Conservation (phyloP, 1,140 invertebrate genomes). For the Bombus picipes region DNA sequence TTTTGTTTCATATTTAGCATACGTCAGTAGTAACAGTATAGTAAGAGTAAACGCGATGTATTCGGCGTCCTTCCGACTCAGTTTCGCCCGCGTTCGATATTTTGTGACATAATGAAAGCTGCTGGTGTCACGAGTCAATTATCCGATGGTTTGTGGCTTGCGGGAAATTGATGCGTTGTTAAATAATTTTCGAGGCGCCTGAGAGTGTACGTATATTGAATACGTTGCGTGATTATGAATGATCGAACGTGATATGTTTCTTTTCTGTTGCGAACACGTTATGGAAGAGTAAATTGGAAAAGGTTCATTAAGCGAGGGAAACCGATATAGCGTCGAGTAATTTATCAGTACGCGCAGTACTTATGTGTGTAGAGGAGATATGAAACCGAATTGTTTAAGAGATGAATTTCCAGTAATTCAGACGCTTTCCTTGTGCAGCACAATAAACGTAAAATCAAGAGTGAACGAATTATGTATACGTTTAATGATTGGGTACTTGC, state of each 20-base stretch:
- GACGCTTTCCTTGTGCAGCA: no score
- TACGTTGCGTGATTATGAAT: background rate
- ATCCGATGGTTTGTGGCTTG: slow-evolving; percentile 15
- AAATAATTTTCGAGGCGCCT: background rate
- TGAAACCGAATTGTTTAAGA: no score
- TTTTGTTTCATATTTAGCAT: background rate
- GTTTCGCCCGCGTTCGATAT: slow-evolving; percentile 17
- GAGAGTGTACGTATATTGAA: background rate
- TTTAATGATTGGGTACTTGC: no score
- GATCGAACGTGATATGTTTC: background rate
- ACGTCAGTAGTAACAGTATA: background rate
- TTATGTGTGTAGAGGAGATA: no score
- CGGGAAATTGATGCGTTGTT: slow-evolving; percentile 31
- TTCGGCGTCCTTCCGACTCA: background rate
- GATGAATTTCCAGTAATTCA: no score
- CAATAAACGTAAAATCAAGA: no score
- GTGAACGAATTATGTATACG: no score
- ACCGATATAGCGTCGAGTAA: background rate
- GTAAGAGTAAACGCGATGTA: background rate
- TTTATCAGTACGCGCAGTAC: background rate
- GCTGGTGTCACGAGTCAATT: slow-evolving; percentile 15
- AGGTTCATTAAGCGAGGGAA: background rate
- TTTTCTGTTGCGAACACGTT: background rate
- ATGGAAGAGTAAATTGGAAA: background rate
- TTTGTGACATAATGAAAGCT: slow-evolving; percentile 18